Conservation (phyloP, 2,888 invertebrate species). For the Pterostichus madidus region DNA sequence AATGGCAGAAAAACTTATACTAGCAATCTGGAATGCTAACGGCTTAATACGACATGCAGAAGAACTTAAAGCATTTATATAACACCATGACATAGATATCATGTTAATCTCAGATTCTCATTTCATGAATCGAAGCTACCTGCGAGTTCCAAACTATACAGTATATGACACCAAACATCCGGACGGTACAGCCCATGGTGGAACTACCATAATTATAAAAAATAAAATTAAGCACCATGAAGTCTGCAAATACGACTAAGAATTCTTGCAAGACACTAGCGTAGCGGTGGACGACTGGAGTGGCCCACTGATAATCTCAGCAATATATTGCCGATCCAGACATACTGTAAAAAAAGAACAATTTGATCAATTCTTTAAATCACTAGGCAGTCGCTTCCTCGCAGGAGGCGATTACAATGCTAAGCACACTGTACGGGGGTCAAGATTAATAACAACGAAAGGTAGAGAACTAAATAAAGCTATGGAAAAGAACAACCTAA, state of each 20-base stretch:
- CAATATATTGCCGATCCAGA: constrained; percentile 68
- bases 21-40: constrained; percentile 68
- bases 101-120: constrained; percentile 67
- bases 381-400: no score
- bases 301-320: no score
- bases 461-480: no score
- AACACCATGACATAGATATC: constrained; percentile 64
- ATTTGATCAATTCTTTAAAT: constrained; percentile 67
- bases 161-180: constrained; percentile 66
- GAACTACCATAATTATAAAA: constrained; percentile 65
- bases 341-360: constrained; percentile 68
- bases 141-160: constrained; percentile 62
- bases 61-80: constrained; percentile 66
- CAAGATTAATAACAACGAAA: no score
- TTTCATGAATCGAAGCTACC: constrained; percentile 65
- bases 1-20: constrained; percentile 29
- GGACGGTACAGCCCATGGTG: constrained; percentile 62
- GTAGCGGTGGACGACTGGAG: no score
- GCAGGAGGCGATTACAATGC: no score
- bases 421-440: no score
- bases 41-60: constrained; percentile 64
- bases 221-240: no score
- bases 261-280: no score
- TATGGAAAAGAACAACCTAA: constrained; percentile 58
- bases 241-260: no score